Percentiles rank a stretch among this genome's conserved stretches.
Evolutionary conservation across 1,140 invertebrate species (phyloP).

Genomic region (Popillia japonica): DNA sequence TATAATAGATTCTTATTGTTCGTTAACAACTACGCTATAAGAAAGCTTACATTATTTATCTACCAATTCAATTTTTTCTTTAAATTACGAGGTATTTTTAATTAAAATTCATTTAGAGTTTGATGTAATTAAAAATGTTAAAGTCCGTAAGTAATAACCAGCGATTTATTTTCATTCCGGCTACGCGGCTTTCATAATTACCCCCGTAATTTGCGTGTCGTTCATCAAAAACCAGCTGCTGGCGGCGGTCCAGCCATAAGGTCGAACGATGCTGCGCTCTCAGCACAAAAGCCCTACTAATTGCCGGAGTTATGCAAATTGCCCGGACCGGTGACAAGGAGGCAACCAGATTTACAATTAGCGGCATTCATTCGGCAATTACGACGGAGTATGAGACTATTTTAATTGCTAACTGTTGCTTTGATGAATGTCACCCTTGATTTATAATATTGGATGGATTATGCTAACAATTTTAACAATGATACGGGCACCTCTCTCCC

Average conservation of each 20-base stretch:
- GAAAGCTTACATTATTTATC: too few species aligned
- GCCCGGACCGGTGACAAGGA: conserved; percentile 37
- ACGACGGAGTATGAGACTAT: conserved; percentile 34
- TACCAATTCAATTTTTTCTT: not conserved
- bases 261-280: not conserved
- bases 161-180: conserved; percentile 15
- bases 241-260: not conserved
- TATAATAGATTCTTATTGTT: too few species aligned
- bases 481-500: conserved; percentile 8
- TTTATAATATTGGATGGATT: conserved; percentile 4
- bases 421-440: conserved; percentile 36
- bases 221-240: conserved; percentile 15
- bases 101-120: not conserved
- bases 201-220: not conserved
- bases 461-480: conserved; percentile 37
- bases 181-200: conserved; percentile 13
- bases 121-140: conserved; percentile 16
- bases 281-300: conserved; percentile 30
- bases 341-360: conserved; percentile 41
- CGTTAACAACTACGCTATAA: too few species aligned
- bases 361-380: conserved; percentile 39
- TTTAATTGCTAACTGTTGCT: conserved; percentile 36
- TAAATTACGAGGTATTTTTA: not conserved
- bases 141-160: not conserved
- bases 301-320: conserved; percentile 42